These are phyloP conservation scores for Calameuta filiformis DNA, from an alignment of 2,888 invertebrate species.

Conservation along the genomic window DNA sequence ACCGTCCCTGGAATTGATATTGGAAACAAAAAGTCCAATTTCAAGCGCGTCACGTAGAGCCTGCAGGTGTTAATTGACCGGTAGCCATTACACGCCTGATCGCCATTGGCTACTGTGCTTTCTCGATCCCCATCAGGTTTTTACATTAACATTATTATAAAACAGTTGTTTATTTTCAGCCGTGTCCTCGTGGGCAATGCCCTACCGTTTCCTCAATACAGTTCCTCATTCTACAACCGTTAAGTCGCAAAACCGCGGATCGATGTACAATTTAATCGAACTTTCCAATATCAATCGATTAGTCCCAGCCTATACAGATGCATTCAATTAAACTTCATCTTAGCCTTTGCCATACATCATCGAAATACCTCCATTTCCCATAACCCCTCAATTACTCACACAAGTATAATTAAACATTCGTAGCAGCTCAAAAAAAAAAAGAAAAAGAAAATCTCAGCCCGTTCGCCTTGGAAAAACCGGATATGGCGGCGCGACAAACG, in stretches of 20 bases:
- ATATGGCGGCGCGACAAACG: slow-evolving; percentile 12
- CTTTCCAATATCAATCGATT: background rate
- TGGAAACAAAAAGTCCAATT: slow-evolving; percentile 63
- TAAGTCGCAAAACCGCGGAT: background rate
- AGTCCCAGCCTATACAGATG: background rate
- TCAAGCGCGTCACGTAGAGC: slow-evolving; percentile 52
- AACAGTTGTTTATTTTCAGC: slow-evolving; percentile 1
- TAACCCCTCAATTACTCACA: background rate
- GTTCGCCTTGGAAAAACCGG: slow-evolving; percentile 2
- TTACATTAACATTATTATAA: slow-evolving; percentile 25
- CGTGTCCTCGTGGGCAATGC: background rate
- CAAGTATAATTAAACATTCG: background rate
- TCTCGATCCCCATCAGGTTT: slow-evolving; percentile 27
- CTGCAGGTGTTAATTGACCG: slow-evolving; percentile 59
- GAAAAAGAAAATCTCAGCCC: background rate
- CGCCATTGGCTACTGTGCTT: slow-evolving; percentile 26
- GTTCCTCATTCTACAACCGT: background rate
- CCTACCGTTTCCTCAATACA: background rate
- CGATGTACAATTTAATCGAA: background rate
- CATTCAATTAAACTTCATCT: background rate
- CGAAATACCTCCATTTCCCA: background rate
- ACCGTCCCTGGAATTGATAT: slow-evolving; percentile 59
- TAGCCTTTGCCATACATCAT: background rate
- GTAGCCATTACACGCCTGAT: slow-evolving; percentile 39
- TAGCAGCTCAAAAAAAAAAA: background rate